These are phyloP conservation scores for Pluvianellus socialis DNA, from an alignment of 2,113 vertebrate species.

Conservation along the genomic window DNA sequence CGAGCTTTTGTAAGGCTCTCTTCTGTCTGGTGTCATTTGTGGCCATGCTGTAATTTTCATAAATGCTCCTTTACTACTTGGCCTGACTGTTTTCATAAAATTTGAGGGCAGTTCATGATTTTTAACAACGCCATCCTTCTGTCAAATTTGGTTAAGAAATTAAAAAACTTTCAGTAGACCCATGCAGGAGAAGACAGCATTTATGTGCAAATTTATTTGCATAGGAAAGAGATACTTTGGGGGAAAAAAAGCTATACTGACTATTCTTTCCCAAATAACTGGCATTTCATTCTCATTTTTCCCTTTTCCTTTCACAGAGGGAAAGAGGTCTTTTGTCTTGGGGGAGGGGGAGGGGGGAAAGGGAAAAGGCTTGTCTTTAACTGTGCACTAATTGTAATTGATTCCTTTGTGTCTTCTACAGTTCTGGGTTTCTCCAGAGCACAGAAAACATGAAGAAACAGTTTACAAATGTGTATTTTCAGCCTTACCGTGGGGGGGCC, in stretches of 20 bases:
- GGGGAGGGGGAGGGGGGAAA: rapidly evolving
- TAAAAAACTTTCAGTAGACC: not conserved
- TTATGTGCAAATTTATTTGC: not conserved
- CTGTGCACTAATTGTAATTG: not conserved
- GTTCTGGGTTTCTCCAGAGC: not conserved
- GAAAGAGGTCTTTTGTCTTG: not conserved
- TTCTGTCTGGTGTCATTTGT: not conserved
- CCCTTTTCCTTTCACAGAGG: not conserved
- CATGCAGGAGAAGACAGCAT: not conserved
- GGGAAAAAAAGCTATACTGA: rapidly evolving
- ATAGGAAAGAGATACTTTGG: not conserved
- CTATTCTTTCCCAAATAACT: not conserved
- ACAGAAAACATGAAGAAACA: not conserved
- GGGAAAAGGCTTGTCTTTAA: not conserved
- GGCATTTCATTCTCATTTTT: not conserved
- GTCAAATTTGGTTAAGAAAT: not conserved
- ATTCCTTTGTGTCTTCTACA: not conserved
- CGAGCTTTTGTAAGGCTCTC: not conserved
- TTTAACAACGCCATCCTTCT: not conserved
- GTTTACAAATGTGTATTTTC: not conserved
- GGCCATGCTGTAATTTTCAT: not conserved
- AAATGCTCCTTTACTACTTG: not conserved
- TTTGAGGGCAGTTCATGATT: not conserved
- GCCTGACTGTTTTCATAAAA: not conserved
- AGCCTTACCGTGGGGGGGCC: not conserved